phyloP scores from a whole-genome alignment of 1,140 invertebrate genomes.

The Maniola jurtina region DNA sequence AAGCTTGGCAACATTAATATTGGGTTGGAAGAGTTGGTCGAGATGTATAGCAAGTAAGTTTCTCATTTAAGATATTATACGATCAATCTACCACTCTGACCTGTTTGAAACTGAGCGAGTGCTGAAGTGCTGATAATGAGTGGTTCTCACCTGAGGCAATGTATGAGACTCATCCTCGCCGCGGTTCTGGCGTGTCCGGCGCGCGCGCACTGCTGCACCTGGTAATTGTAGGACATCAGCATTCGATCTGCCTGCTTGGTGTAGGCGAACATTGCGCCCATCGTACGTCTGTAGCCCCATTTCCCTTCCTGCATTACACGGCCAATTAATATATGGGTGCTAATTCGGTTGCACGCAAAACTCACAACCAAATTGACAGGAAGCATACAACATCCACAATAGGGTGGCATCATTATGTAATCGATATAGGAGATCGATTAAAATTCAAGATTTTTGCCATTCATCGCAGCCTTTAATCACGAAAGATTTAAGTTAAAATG shows the following conservation, averaged over 20 bases:
- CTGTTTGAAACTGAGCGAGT: too few relatives aligned
- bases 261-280: constrained; percentile 77
- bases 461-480: too few relatives aligned
- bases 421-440: too few relatives aligned
- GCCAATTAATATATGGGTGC: constrained; percentile 40
- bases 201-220: constrained; percentile 72
- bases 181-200: constrained; percentile 60
- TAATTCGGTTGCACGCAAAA: not conserved
- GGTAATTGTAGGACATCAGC: constrained; percentile 77
- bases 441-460: too few relatives aligned
- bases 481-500: too few relatives aligned
- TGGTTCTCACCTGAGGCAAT: constrained; percentile 67
- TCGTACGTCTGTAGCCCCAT: constrained; percentile 76
- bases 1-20: too few relatives aligned
- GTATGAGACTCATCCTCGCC: constrained; percentile 69
- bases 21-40: too few relatives aligned
- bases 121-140: not conserved
- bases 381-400: too few relatives aligned
- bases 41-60: too few relatives aligned
- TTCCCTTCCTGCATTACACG: constrained; percentile 71
- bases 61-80: too few relatives aligned
- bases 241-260: constrained; percentile 73
- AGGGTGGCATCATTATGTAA: too few relatives aligned
- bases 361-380: not conserved
- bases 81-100: too few relatives aligned